Evolutionary conservation across 2,888 invertebrate species (phyloP), one percentile per base, ranked within the genome.

Genomic region (Eristalinus sepulchralis): DNA sequence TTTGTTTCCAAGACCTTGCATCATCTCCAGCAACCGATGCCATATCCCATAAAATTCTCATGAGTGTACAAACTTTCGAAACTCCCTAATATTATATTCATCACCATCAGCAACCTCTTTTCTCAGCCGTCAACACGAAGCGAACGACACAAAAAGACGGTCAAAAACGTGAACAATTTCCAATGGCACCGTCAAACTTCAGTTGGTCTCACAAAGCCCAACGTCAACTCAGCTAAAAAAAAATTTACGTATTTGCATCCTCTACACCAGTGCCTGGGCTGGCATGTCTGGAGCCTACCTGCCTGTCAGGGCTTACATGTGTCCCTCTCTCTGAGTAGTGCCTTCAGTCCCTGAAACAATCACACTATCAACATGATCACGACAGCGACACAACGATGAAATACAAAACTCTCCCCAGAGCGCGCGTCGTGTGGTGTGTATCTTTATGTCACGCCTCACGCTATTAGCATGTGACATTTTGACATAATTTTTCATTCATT

Each of bases 401-500:
- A 72, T 36, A 64, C 5, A 59, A 66, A 53, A 59, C 27, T 17
- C 34, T 47, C 13, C 31, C 63, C 10, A n/a, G n/a, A n/a, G n/a
- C 11, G 11, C 55, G n/a, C 22, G 47, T 72, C 66, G 67, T 77
- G 70, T 79, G 66, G 47, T 73, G 72, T 39, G 47, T 47, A 47
- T 47, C 47, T 75, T 75, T 72, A 79, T 72, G 72, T 72, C 72
- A 64, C 55, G 67, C 73, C 75, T 75, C 83, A 79, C 79, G 83
- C 79, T 70, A 83, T 83, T 83, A 83, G 70, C 83, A 83, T 83
- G 83, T 83, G 83, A 83, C 79, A 83, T 83, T 83, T 79, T 83
- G 83, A 83, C 83, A 83, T 76, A 79, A 83, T 78, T 83, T 83
- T 83, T 78, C 36, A 55, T 76, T 76, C 53, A 71, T 36, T 64